Evolutionary conservation across 1,140 invertebrate species (phyloP).

Genomic region (Drosophila tropicalis): DNA sequence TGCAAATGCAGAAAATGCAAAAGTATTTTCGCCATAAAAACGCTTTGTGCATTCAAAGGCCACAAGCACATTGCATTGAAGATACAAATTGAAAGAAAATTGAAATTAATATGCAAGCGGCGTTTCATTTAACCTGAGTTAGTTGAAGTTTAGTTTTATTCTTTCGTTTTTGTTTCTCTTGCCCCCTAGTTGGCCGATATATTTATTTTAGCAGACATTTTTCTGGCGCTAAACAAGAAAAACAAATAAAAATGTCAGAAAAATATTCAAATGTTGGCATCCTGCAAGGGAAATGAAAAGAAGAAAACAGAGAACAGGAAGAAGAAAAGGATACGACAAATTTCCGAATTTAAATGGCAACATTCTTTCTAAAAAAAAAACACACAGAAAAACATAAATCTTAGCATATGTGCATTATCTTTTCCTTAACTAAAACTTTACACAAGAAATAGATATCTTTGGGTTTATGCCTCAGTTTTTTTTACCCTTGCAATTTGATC

Average conservation of each 20-base stretch:
- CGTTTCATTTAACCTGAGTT: constrained; percentile 37
- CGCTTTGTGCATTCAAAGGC: constrained; percentile 56
- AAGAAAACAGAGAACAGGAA: constrained; percentile 8
- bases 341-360: constrained; percentile 75
- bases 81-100: constrained; percentile 39
- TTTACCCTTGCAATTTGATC: too few species aligned
- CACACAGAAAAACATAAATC: constrained; percentile 67
- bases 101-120: constrained; percentile 68
- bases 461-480: too few species aligned
- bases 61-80: constrained; percentile 34
- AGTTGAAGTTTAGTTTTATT: constrained; percentile 38
- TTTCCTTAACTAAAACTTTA: constrained; percentile 29
- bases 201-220: constrained; percentile 41
- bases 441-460: neutral
- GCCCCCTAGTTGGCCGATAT: constrained; percentile 17
- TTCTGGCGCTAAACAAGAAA: constrained; percentile 63
- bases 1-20: constrained; percentile 34
- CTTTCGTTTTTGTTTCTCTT: constrained; percentile 44
- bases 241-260: constrained; percentile 39
- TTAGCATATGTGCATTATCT: constrained; percentile 77
- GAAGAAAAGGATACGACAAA: constrained; percentile 67
- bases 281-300: constrained; percentile 54
- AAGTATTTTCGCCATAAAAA: constrained; percentile 33
- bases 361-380: constrained; percentile 55
- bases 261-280: constrained; percentile 65